Percentiles rank a stretch among this genome's conserved stretches.
These are phyloP conservation scores for Agrochola lota DNA, from an alignment of 2,888 invertebrate species.

Conservation along the genomic window DNA sequence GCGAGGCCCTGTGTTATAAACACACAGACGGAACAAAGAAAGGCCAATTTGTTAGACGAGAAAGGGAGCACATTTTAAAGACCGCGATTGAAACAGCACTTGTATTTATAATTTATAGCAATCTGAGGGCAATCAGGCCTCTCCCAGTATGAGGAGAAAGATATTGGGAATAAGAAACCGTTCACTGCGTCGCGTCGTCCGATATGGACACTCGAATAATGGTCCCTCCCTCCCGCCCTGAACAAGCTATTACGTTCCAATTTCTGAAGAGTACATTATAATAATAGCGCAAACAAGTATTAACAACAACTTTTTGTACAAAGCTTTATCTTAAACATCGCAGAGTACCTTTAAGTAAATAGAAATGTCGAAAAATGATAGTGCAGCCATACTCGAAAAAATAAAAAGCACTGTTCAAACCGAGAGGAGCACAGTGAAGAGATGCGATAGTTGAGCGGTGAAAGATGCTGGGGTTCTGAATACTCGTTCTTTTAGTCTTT, in stretches of 20 bases:
- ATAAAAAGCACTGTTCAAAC: constrained; percentile 72
- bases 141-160: constrained; percentile 84
- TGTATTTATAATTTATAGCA: constrained; percentile 89
- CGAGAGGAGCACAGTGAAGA: constrained; percentile 74
- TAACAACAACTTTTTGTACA: constrained; percentile 61
- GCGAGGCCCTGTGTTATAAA: constrained; percentile 76
- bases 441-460: constrained; percentile 87
- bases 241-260: constrained; percentile 72
- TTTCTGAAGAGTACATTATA: constrained; percentile 70
- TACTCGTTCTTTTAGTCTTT: constrained; percentile 87
- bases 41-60: constrained; percentile 87
- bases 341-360: constrained; percentile 60
- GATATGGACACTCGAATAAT: constrained; percentile 78
- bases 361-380: constrained; percentile 68
- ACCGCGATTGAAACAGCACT: constrained; percentile 85
- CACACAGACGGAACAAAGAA: constrained; percentile 85
- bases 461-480: constrained; percentile 88
- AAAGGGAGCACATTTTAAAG: constrained; percentile 89
- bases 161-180: constrained; percentile 85
- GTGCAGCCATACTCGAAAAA: constrained; percentile 65
- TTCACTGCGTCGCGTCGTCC: constrained; percentile 78
- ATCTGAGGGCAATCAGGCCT: constrained; percentile 87
- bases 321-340: constrained; percentile 66
- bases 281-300: constrained; percentile 60
- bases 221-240: constrained; percentile 64